phyloP scores from a whole-genome alignment of 2,888 invertebrate genomes.

The Caenorhabditis sinica region DNA sequence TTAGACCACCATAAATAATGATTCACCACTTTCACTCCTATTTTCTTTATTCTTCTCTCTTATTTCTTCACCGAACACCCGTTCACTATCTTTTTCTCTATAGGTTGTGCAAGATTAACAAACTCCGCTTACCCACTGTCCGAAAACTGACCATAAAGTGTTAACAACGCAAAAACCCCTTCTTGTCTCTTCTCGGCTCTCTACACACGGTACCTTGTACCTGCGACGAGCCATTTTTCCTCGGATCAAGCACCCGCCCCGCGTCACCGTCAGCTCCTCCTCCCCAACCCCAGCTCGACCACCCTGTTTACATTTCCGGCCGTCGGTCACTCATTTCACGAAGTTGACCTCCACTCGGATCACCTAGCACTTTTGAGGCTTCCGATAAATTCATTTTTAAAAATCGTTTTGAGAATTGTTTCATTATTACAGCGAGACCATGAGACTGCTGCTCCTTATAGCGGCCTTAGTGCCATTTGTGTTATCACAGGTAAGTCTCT shows the following conservation, averaged over 20 bases:
- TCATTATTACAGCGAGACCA: conserved; percentile 49
- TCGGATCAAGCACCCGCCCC: conserved; percentile 61
- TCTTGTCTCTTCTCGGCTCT: conserved; percentile 8
- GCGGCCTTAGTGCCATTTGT: conserved; percentile 60
- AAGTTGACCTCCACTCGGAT: conserved; percentile 60
- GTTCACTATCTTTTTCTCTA: conserved; percentile 5
- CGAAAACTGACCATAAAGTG: conserved; percentile 36
- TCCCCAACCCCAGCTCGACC: conserved; percentile 46
- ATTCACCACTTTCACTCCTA: too few relatives aligned
- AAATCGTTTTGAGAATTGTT: conserved; percentile 7
- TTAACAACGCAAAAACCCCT: conserved; percentile 37
- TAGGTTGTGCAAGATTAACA: conserved; percentile 38
- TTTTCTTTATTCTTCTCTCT: not conserved
- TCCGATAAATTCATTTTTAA: conserved; percentile 2
- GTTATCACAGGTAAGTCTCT: conserved; percentile 58
- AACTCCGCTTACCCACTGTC: not conserved
- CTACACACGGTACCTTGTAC: conserved; percentile 58
- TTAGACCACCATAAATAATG: not conserved
- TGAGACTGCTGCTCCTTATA: conserved; percentile 68
- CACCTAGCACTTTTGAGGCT: conserved; percentile 51
- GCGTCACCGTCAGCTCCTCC: conserved; percentile 52
- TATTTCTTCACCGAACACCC: conserved; percentile 5
- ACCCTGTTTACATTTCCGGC: conserved; percentile 68
- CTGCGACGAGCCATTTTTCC: conserved; percentile 47
- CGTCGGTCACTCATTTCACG: conserved; percentile 68